Base-by-base conservation (phyloP, 2,888 invertebrate species). In the Yponomeuta cagnagella region DNA sequence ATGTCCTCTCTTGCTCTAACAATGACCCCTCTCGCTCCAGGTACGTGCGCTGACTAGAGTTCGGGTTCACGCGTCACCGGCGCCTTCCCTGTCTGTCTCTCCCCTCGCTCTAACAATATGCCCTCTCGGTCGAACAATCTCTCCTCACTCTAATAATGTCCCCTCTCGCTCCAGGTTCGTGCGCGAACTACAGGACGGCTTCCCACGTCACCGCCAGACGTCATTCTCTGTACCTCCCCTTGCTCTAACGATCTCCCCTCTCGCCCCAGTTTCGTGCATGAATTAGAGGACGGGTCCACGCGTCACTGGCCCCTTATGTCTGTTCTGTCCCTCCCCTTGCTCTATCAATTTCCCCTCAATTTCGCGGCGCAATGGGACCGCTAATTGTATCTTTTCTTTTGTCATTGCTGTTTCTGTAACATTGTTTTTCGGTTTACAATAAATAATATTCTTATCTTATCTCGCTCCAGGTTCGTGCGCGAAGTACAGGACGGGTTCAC, bases 401-500 rank as follows among this genome's bases (percentile, higher is more conserved):
- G 23, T 23, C 23, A 23, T 23, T 23, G 23, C 0, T 23, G 23
- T 23, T 23, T 23, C 23, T 23, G 23, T 23, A 23, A 23, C 23
- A 23, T 23, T 23, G 0, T 23, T 23, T 23, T 23, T 23, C 23
- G 23, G 23, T 23, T 23, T 23, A 23, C 23, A 23, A 23, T 23
- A 23, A 23, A 23, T 23, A 23, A 0, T 23, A 23, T 23, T 0
- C 23, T 23, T 23, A 12, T 12, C 52, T 10, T 52, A 2, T 10
- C 52, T 23, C 33, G 71, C 86, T 89, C 9, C 86, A 94, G 94
- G 82, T 94, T 94, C 78, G 93, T 93, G 64, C 87, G 86, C 72
- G 93, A 94, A 71, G 82, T 92, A 43, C 93, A 93, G 72, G 93
- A 93, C 67, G 87, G 88, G n/a, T 93, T 52, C 52, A 37, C 37